These are phyloP conservation scores for Empidonax traillii DNA, from an alignment of 2,113 vertebrate genomes.

Conservation along the genomic window DNA sequence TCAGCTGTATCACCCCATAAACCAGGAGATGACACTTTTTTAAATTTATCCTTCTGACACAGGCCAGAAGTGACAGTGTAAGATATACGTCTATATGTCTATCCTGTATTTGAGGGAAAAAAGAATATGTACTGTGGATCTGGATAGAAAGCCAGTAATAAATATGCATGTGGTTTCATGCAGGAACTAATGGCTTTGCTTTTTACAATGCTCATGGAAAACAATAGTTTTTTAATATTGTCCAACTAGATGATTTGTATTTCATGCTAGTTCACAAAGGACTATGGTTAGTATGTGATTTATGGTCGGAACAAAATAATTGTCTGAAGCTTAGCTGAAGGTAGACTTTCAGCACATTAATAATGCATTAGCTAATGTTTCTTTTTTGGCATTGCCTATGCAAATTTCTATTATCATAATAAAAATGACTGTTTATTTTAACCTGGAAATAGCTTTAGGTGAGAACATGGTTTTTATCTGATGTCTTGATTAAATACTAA, in stretches of 20 bases:
- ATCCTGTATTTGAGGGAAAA: background rate
- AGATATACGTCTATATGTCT: background rate
- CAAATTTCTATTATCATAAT: slow-evolving; percentile 33
- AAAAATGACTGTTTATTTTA: slow-evolving; percentile 44
- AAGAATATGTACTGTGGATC: background rate
- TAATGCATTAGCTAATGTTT: slow-evolving; percentile 40
- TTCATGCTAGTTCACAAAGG: slow-evolving; percentile 46
- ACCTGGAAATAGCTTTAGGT: slow-evolving; percentile 14
- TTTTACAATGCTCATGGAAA: slow-evolving; percentile 27
- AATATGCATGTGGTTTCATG: background rate
- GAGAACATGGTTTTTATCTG: background rate
- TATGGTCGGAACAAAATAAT: slow-evolving; percentile 48
- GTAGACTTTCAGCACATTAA: slow-evolving; percentile 39
- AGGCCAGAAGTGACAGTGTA: background rate
- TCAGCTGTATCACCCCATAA: background rate
- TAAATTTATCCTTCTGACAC: background rate
- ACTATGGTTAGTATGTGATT: slow-evolving; percentile 50
- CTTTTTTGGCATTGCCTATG: slow-evolving; percentile 26
- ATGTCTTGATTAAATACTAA: background rate
- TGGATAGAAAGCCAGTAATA: background rate
- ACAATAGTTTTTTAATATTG: slow-evolving; percentile 37
- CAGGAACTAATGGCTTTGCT: background rate
- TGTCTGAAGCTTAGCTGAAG: slow-evolving; percentile 37
- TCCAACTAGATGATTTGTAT: slow-evolving; percentile 40
- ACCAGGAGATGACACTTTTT: background rate